Evolutionary conservation across 2,113 vertebrate species (phyloP).

Genomic region (Bos javanicus): DNA sequence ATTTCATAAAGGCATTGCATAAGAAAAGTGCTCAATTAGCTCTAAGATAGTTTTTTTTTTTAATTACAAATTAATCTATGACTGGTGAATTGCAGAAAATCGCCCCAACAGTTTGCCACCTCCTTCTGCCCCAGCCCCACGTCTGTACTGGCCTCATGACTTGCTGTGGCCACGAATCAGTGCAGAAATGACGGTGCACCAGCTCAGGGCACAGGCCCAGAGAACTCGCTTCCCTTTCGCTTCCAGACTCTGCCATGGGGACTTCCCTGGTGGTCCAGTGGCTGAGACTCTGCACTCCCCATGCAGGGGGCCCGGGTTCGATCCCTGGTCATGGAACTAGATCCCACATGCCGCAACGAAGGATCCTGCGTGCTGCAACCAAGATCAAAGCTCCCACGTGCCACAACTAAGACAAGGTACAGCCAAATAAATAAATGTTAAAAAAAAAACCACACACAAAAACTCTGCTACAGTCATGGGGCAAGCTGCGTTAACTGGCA

Average conservation of each 20-base stretch:
- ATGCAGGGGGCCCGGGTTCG: background rate
- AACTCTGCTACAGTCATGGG: background rate
- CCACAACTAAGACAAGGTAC: background rate
- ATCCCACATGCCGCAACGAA: background rate
- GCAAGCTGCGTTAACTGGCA: background rate
- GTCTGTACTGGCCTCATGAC: background rate
- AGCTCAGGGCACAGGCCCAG: too few species aligned
- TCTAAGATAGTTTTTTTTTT: background rate
- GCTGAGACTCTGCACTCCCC: background rate
- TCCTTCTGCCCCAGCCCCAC: too few species aligned
- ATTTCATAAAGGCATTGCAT: background rate
- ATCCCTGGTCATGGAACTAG: background rate
- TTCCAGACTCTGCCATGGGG: background rate
- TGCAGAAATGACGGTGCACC: fast-evolving
- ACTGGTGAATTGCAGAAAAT: background rate
- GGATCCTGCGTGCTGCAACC: background rate
- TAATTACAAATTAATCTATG: background rate
- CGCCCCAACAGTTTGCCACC: background rate
- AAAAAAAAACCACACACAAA: background rate
- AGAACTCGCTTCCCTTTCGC: background rate
- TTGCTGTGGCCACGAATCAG: background rate
- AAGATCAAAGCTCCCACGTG: background rate
- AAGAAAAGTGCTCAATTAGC: background rate
- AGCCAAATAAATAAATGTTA: background rate
- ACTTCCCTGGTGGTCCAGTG: background rate